Evolutionary conservation across 1,140 invertebrate genomes (phyloP).

Genomic region (Rhopalosiphum padi): DNA sequence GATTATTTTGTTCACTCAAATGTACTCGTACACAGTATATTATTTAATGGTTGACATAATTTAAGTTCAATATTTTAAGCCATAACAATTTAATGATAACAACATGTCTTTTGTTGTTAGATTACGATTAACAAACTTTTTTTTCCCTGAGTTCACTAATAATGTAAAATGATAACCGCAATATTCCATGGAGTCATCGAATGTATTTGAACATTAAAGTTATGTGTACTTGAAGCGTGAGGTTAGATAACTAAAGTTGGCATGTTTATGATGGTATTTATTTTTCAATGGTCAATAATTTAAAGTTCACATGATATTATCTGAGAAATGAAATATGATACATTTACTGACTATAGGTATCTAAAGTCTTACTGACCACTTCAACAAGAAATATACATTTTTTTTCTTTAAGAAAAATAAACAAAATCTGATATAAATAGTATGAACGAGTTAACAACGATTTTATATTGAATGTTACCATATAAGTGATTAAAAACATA

Average conservation of each 20-base stretch:
- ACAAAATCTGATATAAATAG: neutral
- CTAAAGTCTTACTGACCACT: neutral
- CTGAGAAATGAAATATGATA: neutral
- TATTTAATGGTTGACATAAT: neutral
- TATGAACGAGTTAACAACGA: neutral
- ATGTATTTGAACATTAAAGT: neutral
- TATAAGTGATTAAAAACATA: neutral
- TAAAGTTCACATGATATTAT: neutral
- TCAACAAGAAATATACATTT: neutral
- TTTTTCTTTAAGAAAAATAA: neutral
- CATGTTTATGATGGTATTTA: neutral
- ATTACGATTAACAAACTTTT: neutral
- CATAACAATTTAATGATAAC: neutral
- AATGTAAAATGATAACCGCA: constrained; percentile 8
- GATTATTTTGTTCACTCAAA: constrained; percentile 19
- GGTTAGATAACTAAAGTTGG: neutral
- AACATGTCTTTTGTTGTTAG: neutral
- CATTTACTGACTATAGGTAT: neutral
- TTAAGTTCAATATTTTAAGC: neutral
- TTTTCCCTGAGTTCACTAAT: neutral
- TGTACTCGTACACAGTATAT: neutral
- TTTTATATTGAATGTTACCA: neutral
- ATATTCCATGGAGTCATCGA: neutral
- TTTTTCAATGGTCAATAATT: neutral
- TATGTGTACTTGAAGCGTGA: neutral